Conservation (phyloP, 2,797 vertebrate genomes). For the Sebastes iracundus region DNA sequence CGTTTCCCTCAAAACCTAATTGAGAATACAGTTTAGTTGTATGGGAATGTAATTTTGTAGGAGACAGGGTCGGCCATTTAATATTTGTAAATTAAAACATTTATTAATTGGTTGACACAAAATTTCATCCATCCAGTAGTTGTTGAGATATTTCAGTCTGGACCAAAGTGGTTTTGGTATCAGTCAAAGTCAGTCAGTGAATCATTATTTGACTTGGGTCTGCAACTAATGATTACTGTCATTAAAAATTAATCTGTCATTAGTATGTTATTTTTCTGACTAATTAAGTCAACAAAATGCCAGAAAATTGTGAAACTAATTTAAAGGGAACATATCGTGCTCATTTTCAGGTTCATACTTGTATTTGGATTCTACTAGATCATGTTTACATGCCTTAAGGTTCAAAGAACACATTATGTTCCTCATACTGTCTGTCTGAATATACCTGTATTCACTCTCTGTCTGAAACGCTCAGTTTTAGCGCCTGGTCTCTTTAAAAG, state of each 20-base stretch:
- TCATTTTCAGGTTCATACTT: too few species aligned
- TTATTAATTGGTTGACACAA: neutral
- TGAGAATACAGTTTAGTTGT: too few species aligned
- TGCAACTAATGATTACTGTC: neutral
- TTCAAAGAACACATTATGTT: accelerated
- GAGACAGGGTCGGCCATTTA: too few species aligned
- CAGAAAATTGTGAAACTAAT: neutral
- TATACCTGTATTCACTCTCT: too few species aligned
- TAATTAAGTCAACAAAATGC: neutral
- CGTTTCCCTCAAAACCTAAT: too few species aligned
- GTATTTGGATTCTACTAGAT: too few species aligned
- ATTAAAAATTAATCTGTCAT: neutral
- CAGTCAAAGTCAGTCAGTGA: neutral
- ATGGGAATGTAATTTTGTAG: too few species aligned
- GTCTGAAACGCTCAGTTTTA: too few species aligned
- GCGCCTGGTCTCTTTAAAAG: too few species aligned
- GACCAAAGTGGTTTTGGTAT: neutral
- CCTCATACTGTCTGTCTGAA: too few species aligned
- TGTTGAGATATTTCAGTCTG: neutral
- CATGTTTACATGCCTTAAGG: too few species aligned
- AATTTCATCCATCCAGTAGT: neutral
- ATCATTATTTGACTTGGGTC: neutral
- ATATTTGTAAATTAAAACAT: neutral
- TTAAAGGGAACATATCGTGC: too few species aligned
- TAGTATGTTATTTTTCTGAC: neutral